phyloP scores from a whole-genome alignment of 2,797 vertebrate genomes.

The Mareca penelope region DNA sequence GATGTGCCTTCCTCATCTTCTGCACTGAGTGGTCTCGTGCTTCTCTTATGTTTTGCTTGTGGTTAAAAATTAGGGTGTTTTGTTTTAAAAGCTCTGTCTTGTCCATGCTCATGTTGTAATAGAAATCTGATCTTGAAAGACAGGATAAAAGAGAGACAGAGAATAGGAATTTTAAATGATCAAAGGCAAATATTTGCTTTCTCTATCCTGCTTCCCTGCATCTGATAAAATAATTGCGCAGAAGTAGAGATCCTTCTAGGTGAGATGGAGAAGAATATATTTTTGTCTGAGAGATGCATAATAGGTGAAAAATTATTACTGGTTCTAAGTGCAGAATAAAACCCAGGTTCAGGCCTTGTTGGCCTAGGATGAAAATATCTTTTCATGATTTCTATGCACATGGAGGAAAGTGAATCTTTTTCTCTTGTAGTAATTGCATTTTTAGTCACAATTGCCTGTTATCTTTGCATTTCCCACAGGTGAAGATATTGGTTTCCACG shows the following conservation, averaged over 20 bases:
- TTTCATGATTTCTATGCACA: slow-evolving; percentile 35
- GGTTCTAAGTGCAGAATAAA: slow-evolving; percentile 19
- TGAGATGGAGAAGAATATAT: neutral
- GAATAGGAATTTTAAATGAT: neutral
- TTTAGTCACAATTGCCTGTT: slow-evolving; percentile 65
- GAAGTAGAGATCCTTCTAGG: neutral
- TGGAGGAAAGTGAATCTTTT: slow-evolving; percentile 33
- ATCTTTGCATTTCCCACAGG: slow-evolving; percentile 59
- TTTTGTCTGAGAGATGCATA: neutral
- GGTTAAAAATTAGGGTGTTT: neutral
- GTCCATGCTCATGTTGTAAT: neutral
- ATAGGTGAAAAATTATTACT: slow-evolving; percentile 16
- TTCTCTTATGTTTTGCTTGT: neutral
- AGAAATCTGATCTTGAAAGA: neutral
- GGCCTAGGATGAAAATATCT: slow-evolving; percentile 24
- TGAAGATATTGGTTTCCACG: slow-evolving; percentile 55
- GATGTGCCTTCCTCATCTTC: neutral
- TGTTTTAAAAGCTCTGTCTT: neutral
- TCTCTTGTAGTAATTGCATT: slow-evolving; percentile 57
- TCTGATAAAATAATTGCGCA: neutral
- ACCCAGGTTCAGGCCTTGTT: slow-evolving; percentile 17
- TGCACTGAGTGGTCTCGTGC: neutral
- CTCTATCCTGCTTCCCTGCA: neutral
- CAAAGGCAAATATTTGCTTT: slow-evolving; percentile 38
- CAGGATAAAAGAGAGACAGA: neutral